Evolutionary conservation across 2,113 vertebrate genomes (phyloP).

Genomic region (Marmota monax): DNA sequence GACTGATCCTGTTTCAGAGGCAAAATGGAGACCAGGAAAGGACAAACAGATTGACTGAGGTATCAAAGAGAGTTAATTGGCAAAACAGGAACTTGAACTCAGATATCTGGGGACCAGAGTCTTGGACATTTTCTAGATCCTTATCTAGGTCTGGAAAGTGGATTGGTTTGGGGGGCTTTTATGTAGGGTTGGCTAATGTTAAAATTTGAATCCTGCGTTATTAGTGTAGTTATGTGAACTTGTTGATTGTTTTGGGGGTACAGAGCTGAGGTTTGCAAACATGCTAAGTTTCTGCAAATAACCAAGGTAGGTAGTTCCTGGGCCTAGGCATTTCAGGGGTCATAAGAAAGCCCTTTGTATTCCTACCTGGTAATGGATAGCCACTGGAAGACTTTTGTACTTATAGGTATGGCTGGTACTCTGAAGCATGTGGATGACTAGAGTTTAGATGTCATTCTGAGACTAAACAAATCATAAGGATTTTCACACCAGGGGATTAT

Average conservation of each 20-base stretch:
- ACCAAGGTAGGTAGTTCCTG: not conserved
- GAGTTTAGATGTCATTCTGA: slow-evolving; percentile 22
- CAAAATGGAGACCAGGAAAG: not conserved
- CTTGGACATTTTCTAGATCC: not conserved
- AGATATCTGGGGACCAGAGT: not conserved
- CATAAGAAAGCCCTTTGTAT: not conserved
- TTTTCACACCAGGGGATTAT: not conserved
- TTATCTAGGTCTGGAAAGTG: not conserved
- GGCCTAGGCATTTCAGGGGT: not conserved
- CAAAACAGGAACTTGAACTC: not conserved
- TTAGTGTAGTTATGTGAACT: not conserved
- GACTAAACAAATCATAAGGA: not conserved
- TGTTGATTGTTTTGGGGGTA: not conserved
- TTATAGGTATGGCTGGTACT: not conserved
- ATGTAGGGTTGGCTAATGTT: not conserved
- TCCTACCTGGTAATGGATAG: not conserved
- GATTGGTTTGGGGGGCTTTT: not conserved
- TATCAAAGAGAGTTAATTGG: not conserved
- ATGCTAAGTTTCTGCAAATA: not conserved
- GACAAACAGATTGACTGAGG: not conserved
- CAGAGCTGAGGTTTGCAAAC: not conserved
- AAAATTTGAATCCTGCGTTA: not conserved
- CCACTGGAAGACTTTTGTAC: not conserved
- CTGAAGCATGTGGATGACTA: not conserved
- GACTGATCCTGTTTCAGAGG: not conserved